These are phyloP conservation scores for Gryllus longicercus DNA, from an alignment of 2,888 invertebrate species.

Conservation along the genomic window DNA sequence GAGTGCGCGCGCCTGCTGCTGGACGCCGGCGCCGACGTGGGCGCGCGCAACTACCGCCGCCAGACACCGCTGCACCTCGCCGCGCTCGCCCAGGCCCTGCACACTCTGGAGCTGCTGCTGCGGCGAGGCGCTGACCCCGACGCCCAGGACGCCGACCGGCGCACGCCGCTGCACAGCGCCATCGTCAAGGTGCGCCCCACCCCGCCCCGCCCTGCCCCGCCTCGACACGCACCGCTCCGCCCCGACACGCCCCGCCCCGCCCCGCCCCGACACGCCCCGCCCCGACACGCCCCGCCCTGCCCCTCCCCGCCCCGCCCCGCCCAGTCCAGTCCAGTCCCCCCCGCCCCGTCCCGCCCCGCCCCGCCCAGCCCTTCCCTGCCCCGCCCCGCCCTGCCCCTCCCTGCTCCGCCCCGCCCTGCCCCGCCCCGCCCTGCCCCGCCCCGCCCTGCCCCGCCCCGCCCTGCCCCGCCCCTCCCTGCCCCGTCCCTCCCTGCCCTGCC, in stretches of 20 bases:
- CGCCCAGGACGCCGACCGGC: conserved; percentile 66
- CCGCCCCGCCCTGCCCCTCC: no score
- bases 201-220: conserved; percentile 58
- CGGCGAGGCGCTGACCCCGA: conserved; percentile 62
- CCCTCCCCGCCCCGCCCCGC: no score
- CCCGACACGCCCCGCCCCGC: conserved; percentile 54
- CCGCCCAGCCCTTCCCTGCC: no score
- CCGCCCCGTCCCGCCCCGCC: no score
- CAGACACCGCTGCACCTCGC: conserved; percentile 85
- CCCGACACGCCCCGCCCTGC: no score
- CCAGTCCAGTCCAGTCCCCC: no score
- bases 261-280: conserved; percentile 48
- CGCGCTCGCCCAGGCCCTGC: conserved; percentile 72
- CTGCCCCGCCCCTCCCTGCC: no score
- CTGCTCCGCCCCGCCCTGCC: no score
- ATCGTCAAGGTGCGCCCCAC: conserved; percentile 64
- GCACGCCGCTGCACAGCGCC: conserved; percentile 76
- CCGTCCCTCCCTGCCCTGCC: no score
- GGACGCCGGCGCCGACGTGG: conserved; percentile 73
- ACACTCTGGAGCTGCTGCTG: conserved; percentile 69
- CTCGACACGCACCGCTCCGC: conserved; percentile 59
- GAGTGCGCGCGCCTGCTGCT: conserved; percentile 69
- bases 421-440: no score
- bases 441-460: no score
- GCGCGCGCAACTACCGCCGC: conserved; percentile 65